Conservation (phyloP, 1,140 invertebrate genomes). For the Orchestia grillus region DNA sequence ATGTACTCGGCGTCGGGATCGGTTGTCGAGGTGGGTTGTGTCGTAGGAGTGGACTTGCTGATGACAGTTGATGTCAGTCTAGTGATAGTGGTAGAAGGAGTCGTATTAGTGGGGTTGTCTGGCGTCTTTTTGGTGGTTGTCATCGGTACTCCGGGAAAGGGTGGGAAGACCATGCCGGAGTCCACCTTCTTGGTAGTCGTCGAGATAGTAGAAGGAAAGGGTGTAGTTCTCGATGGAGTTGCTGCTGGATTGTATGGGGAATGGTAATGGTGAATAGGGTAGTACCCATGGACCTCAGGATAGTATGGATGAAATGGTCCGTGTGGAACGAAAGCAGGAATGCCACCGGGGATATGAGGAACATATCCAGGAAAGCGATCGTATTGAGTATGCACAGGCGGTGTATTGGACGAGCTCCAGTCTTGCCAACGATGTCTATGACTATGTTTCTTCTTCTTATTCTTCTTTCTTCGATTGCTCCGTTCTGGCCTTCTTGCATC, state of each 20-base stretch:
- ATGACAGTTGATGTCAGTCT: not conserved
- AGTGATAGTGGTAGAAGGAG: not conserved
- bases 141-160: not conserved
- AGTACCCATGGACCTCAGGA: not conserved
- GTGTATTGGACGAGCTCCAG: not conserved
- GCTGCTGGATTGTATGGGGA: not conserved
- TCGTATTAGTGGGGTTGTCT: not conserved
- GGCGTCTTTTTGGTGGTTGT: not conserved
- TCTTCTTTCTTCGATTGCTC: not conserved
- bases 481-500: not conserved
- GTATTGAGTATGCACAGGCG: not conserved
- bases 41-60: not conserved
- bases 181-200: not conserved
- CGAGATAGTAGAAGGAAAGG: not conserved
- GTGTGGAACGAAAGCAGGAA: not conserved
- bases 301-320: not conserved
- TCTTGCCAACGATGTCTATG: not conserved
- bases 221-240: not conserved
- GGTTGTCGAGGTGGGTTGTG: not conserved
- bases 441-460: not conserved
- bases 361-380: not conserved
- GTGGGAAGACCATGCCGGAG: not conserved
- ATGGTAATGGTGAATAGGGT: not conserved
- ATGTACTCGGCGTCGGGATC: not conserved
- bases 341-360: not conserved